Base-by-base conservation (phyloP, 2,888 invertebrate genomes). In the Coecobrya sp. region DNA sequence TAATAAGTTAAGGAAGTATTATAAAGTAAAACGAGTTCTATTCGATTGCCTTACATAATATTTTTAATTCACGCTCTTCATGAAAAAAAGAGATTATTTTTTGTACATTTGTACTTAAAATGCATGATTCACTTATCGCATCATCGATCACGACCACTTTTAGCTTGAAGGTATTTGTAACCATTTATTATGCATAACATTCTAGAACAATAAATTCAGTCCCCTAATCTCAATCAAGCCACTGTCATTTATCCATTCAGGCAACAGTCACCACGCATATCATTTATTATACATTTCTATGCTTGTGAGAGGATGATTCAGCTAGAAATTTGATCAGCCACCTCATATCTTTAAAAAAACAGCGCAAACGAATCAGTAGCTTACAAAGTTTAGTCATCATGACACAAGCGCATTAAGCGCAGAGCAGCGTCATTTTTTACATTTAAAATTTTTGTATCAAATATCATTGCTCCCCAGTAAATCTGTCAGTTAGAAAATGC, bases 141-240 rank as follows among this genome's bases (percentile, higher is more conserved):
- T 87, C 87, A 87, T 87, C 42, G 87, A 87, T 79, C 79, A 87
- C 70, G 42, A 73, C 42, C 70, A 42, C 19, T 19, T 76, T 45
- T 65, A 27, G 16, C 42, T 73, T 49, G 11, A 49, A 49, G 36
- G 36, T 4, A 49, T 49, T 19, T 19, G 59, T 19, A 59, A 2
- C 1, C 52, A 10, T 52, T n/a, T 36, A 36, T 36, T 7, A 52
- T 52, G 52, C 16, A 52, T 3, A 52, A 10, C 16, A 52, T 52
- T 52, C 36, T 36, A 36, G 36, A 36, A 36, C 22, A 62, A 25
- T 55, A 55, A 55, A 19, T 30, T 70, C 16, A 30, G 22, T 62
- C n/a, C 62, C 8, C 62, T 62, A 62, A 62, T 62, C 62, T 25
- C 62, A 65, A 84, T 84, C 59, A 65, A 84, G 65, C 65, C 45